Percentiles rank a stretch among this genome's conserved stretches.
Evolutionary conservation across 2,888 invertebrate species (phyloP).

Genomic region (Chaitophorus viminalis): DNA sequence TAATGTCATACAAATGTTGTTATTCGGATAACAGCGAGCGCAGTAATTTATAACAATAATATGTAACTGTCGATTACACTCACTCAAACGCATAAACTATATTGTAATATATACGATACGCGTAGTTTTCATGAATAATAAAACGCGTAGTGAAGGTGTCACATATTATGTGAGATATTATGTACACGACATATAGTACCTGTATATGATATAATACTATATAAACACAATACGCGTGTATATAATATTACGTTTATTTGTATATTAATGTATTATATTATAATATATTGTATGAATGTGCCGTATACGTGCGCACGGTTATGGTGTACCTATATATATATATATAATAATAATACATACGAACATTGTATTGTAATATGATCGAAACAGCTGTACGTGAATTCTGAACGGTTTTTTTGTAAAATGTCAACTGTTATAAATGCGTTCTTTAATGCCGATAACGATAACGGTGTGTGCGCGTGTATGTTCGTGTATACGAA

Average conservation of each 20-base stretch:
- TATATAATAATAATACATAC: background rate
- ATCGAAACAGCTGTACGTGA: background rate
- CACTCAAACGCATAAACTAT: slow-evolving; percentile 16
- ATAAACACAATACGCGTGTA: no score
- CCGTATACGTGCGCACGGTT: background rate
- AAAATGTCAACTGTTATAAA: slow-evolving; percentile 39
- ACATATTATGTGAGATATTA: no score
- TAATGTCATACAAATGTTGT: background rate
- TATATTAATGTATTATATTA: background rate
- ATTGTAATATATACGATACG: no score
- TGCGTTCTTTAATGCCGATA: background rate
- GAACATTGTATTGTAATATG: background rate
- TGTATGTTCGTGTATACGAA: no score
- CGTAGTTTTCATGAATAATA: background rate
- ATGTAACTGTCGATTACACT: slow-evolving; percentile 15
- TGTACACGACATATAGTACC: no score
- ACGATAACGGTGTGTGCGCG: background rate
- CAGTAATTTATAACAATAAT: no score
- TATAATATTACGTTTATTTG: background rate
- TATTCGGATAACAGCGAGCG: background rate
- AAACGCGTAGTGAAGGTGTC: slow-evolving; percentile 14
- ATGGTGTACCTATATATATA: background rate
- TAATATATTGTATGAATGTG: no score
- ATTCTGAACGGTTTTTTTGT: background rate
- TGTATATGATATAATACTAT: no score